Evolutionary conservation across 2,113 vertebrate species (phyloP), one percentile per base, ranked within the genome.

Genomic region (Fukomys damarensis): DNA sequence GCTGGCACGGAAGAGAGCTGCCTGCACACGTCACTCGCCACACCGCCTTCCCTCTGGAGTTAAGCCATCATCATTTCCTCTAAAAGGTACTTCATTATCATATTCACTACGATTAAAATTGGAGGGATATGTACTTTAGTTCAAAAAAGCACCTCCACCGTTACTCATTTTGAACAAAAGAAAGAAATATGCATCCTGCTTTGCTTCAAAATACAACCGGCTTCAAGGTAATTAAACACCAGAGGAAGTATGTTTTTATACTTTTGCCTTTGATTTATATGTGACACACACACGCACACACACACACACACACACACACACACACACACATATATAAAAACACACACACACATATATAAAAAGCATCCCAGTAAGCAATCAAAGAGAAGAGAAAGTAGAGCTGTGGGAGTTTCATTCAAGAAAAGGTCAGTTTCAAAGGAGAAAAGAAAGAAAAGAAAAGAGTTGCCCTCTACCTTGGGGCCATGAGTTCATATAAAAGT

Each of bases 141-240:
- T 72, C 35, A 46, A 32, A 81, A 83, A 74, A 80, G 22, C 4
- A 43, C 16, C 65, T 86, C n/a, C 49, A 89, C 19, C 41, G 10
- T 89, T 84, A 77, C 28, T 86, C 41, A 59, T 80, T 80, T 92
- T 41, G 56, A 89, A 72, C 54, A 49, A 86, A 91, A 86, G 30
- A 32, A 59, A 70, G 38, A 77, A 79, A 80, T 13, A 61, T 19
- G 10, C 13, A 41, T 86, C 28, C 17, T 49, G 32, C 46, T 96
- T 70, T 80, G 61, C 54, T 56, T 54, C 86, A 24, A 65, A 38
- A 74, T 38, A 35, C 10, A 63, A 19, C 10, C 68, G 54, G 72
- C 35, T 65, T 86, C 30, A 80, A 59, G 32, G n/a, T 83, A 76
- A 76, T 14, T 79, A 59, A 70, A 41, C 3, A 65, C 16, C 17